These are phyloP conservation scores for Dasysyrphus tricinctus DNA, from an alignment of 2,888 invertebrate species.

Conservation along the genomic window DNA sequence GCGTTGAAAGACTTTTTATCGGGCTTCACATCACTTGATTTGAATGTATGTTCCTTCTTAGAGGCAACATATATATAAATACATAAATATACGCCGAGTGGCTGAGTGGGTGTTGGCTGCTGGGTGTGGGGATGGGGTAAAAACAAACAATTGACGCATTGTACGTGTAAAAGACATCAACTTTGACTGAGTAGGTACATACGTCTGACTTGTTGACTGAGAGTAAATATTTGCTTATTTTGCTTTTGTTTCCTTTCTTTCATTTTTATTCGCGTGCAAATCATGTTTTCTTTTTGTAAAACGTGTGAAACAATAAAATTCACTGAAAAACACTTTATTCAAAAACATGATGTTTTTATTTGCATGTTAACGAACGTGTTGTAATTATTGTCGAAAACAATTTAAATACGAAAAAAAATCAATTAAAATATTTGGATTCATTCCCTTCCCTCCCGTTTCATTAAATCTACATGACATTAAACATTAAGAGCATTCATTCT, in stretches of 20 bases:
- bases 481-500: background rate
- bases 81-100: slow-evolving; percentile 30
- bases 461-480: slow-evolving; percentile 33
- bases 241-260: background rate
- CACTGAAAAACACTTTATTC: slow-evolving; percentile 31
- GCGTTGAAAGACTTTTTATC: slow-evolving; percentile 65
- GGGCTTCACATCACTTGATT: slow-evolving; percentile 29
- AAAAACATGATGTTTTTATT: slow-evolving; percentile 39
- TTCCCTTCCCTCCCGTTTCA: no score
- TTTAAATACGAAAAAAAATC: slow-evolving; percentile 10
- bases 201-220: slow-evolving; percentile 30
- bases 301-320: slow-evolving; percentile 14
- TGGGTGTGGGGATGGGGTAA: slow-evolving; percentile 25
- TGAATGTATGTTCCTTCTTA: slow-evolving; percentile 8
- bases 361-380: slow-evolving; percentile 50
- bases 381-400: slow-evolving; percentile 4
- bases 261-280: slow-evolving; percentile 41
- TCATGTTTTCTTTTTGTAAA: slow-evolving; percentile 25
- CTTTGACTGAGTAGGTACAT: background rate
- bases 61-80: slow-evolving; percentile 2
- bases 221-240: slow-evolving; percentile 27
- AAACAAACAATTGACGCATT: slow-evolving; percentile 53
- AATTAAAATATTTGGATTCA: background rate
- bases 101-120: slow-evolving; percentile 13
- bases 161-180: slow-evolving; percentile 28